phyloP scores from a whole-genome alignment of 2,113 vertebrate genomes.

The Leuciscus idus region DNA sequence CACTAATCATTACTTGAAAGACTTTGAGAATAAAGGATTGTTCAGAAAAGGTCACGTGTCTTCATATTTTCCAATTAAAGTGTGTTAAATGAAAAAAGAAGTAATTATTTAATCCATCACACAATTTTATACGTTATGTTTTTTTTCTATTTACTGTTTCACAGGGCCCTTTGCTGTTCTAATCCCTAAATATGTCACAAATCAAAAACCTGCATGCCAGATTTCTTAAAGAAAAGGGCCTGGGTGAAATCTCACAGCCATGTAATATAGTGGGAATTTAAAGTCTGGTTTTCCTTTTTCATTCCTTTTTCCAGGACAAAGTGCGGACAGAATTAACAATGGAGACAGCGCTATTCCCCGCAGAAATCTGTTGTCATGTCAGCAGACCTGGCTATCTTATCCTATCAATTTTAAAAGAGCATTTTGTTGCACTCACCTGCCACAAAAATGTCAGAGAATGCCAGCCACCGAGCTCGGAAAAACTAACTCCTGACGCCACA shows the following conservation, averaged over 20 bases:
- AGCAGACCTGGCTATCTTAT: background rate
- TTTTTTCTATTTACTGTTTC: conserved; percentile 1
- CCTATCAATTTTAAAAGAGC: conserved; percentile 31
- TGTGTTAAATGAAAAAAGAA: background rate
- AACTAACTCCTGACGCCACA: background rate
- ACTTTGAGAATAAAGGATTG: background rate
- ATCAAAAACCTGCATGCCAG: conserved; percentile 37
- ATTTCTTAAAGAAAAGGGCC: conserved; percentile 16
- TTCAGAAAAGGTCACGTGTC: background rate
- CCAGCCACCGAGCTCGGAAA: background rate
- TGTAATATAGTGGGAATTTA: background rate
- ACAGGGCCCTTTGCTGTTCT: conserved; percentile 4
- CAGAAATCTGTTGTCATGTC: conserved; percentile 38
- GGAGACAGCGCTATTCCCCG: background rate
- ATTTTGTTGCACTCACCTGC: conserved; percentile 44
- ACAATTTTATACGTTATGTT: conserved; percentile 6
- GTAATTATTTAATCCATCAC: conserved; percentile 6
- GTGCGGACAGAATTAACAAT: conserved; percentile 1
- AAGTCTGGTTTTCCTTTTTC: background rate
- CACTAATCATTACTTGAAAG: background rate
- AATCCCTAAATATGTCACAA: conserved; percentile 21
- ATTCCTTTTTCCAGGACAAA: background rate
- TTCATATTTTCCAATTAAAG: conserved; percentile 3
- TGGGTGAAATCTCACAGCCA: conserved; percentile 4
- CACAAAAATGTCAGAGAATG: conserved; percentile 51